Evolutionary conservation across 2,797 vertebrate species (phyloP), one percentile per base, ranked within the genome.

Genomic region (Neomorphus geoffroyi): DNA sequence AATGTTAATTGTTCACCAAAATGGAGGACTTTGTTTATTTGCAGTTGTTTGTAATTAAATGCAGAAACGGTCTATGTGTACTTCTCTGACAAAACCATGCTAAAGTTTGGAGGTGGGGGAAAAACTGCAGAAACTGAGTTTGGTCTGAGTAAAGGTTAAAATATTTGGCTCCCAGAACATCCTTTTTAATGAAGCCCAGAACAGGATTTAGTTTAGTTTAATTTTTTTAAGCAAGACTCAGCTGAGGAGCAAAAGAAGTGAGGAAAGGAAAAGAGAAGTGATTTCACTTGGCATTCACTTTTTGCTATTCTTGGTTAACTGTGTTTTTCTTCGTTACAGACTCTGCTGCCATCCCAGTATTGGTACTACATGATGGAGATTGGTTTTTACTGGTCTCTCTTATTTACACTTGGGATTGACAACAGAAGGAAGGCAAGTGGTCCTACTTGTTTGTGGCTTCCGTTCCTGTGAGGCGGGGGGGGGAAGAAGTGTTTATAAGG

Each of bases 281-380:
- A 77, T 85, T 80, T 67, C 23, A 46, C 27, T 93, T 85, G 18
- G 32, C 54, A 12, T 54, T 73, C 28, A 5, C 13, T 56, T 81
- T 56, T 46, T 56, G 53, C 50, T 67, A 0, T 67, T 91, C 61
- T 79, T 11, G 12, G 80, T 64, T 94, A 74, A 51, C 71, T 54
- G 65, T 45, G 11, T 3, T 60, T 92, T 93, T 84, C 56, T 56
- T 87, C 60, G 27, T 71, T 45, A 24, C 96, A 99, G 99, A 97
- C 98, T 24, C 67, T 99, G 98, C 97, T 99, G 94, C 96, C 98
- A 1, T 99, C 99, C 23, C 99, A 99, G 75, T 99, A 99, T 92
- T 99, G 99, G 99, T 99, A 99, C 96, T 99, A 99, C 94, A 97
- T 99, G 88, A 57, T 98, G 82, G 99, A 99, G 96, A 98, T 99